Evolutionary conservation across 2,797 vertebrate species (phyloP), one percentile per base, ranked within the genome.

Genomic region (Thaleichthys pacificus): DNA sequence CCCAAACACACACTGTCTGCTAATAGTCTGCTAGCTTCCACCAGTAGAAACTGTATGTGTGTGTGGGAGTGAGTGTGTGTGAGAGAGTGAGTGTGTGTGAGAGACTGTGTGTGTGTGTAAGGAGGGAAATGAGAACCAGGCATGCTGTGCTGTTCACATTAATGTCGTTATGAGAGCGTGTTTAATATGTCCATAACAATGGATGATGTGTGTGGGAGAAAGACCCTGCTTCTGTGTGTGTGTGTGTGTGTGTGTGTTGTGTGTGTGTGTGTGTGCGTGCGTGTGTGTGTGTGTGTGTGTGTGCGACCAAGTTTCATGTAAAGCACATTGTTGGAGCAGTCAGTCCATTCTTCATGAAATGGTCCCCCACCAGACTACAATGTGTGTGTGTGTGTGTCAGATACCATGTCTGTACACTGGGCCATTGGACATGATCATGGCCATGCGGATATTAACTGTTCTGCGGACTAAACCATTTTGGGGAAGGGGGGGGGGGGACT

Each of bases 1-100:
- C 56, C 86, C 86, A 85, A 93, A 90, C 92, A 85, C 92, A 92
- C 85, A 74, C 90, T 86, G 86, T 72, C 85, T 86, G 87, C 88
- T 89, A 91, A 91, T 92, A 93, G 89, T 83, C 80, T 79, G 84
- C 85, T 84, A 84, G 88, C 88, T 89, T 86, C 88, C 87, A 83
- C 79, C 42, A 81, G 85, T 81, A 86, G 79, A 78, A 62, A 82
- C 71, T 82, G 82, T 84, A 87, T 88, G 83, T 76, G 85, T 85
- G 87, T 75, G 82, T 85, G 84, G 81, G 86, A 84, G 80, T 89
- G 83, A 81, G 80, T 84, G 78, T 81, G 21, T 73, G 73, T 77
- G 73, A 22, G 51, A 71, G 58, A 5, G 5, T 35, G 32, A 6
- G 32, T 35, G 32, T 35, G 32, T 35, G 32, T 7, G 32, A n/a